Base-by-base conservation (phyloP, 2,888 invertebrate species). In the Helicoverpa assulta region DNA sequence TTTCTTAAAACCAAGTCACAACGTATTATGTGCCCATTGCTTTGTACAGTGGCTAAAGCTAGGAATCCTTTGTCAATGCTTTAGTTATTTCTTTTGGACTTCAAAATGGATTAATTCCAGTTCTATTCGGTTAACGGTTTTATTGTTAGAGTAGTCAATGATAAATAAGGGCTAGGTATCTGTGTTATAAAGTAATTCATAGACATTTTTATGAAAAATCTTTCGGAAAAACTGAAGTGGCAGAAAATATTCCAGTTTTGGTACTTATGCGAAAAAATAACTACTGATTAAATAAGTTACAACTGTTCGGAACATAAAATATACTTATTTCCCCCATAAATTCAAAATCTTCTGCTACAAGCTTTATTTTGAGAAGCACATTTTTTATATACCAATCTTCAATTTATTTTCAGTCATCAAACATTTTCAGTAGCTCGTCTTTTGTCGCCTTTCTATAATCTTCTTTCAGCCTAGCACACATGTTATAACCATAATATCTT, bases 1-100 rank as follows among this genome's bases (percentile, higher is more conserved):
- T 19, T 18, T 43, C 53, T 7, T n/a, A 14, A 14, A 26, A 26
- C 18, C 53, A 7, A 53, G 60, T 43, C 53, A 40, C 52, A 57
- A 21, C 5, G 56, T 40, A 54, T 56, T 52, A 40, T 63, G 63
- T 64, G 47, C 43, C 57, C 60, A 65, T 21, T 47, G 53, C 66
- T 61, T 72, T 72, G 57, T 58, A 21, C n/a, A 26, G 21, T 59
- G 37, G 51, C 73, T 57, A 75, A 75, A 62, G 73, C 74, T 51
- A 14, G 3, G 4, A 47, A 16, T 19, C 52, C 57, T 73, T 66
- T 73, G 66, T 61, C 51, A 16, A 12, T 78, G 43, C 14, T 21
- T 60, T n/a, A 21, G 19, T 53, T 37, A 4, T 26, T 74, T 55
- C 37, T 62, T 75, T 73, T 73, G 47, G 54, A 37, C 52, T 43